Evolutionary conservation across 2,113 vertebrate species (phyloP), one percentile per base, ranked within the genome.

Genomic region (Electrona antarctica): DNA sequence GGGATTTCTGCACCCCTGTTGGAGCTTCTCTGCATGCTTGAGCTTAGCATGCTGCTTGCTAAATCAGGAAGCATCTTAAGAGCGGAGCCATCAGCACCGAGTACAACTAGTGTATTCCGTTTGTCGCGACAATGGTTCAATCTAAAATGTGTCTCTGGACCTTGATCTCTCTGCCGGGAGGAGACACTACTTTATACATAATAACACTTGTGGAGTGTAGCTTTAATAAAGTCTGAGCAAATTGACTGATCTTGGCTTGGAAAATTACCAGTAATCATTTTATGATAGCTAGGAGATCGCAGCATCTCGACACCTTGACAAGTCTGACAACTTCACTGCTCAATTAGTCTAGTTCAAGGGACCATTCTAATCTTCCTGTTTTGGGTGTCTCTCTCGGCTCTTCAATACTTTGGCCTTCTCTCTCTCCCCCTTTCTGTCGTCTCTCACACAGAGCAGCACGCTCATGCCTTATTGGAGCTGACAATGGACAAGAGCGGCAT

Each of bases 401-500:
- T 81, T 50, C 5, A 41, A 41, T 41, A 2, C 33, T 41, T 41
- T 41, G 33, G 33, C 33, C 33, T 41, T 2, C 21, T 33, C 59
- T 60, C 29, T 0, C 68, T 59, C 67, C 64, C 68, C 51, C 71
- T 7, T 52, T 28, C 76, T 81, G 64, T n/a, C 58, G 33, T 7
- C 57, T 64, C 60, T 67, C 69, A 69, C 60, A 46, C 54, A 11
- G 21, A 21, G 59, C 50, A 77, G 71, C 73, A 45, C 45, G 47
- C 76, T 76, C 82, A 74, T 58, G 73, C 74, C 74, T 85, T 85
- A 91, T 89, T 82, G 83, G 87, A 85, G 72, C 73, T 87, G 90
- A 90, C 88, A 91, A 88, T 79, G 68, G 82, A 90, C 89, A 89
- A 80, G 88, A 83, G 87, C 64, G 1, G 78, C 70, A 63, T 45